A percentile compares a stretch with the other conserved stretches of the same genome.
Conservation (phyloP, 2,888 invertebrate species). For the Diarsia brunnea region DNA sequence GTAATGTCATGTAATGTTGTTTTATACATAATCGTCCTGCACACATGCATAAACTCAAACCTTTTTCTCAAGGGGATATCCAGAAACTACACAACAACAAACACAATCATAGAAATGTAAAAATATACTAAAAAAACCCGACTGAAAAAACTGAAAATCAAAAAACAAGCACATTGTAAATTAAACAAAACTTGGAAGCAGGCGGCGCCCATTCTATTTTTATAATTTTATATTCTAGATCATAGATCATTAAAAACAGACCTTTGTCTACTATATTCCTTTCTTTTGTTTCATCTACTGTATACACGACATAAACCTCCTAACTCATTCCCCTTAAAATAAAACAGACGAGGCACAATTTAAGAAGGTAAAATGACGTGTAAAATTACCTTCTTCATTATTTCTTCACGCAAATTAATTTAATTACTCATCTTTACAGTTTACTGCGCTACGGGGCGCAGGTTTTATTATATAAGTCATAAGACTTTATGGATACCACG, state of each 20-base stretch:
- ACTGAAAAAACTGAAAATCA: too few relatives aligned
- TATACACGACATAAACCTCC: constrained; percentile 2
- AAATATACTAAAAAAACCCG: too few relatives aligned
- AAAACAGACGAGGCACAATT: constrained; percentile 27
- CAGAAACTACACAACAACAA: neutral
- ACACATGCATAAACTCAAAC: neutral
- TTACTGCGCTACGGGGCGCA: constrained; percentile 22
- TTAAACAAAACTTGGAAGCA: too few relatives aligned
- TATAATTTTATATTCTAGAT: too few relatives aligned
- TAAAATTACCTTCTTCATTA: constrained; percentile 44
- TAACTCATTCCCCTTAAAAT: neutral
- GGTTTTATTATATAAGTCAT: constrained; percentile 47
- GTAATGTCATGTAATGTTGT: neutral
- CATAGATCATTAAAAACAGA: too few relatives aligned
- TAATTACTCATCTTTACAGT: constrained; percentile 50
- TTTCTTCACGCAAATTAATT: constrained; percentile 55
- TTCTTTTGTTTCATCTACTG: neutral
- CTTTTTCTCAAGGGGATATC: neutral
- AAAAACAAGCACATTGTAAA: too few relatives aligned
- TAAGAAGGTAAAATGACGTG: constrained; percentile 25
- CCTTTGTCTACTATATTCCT: neutral
- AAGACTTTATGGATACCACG: constrained; percentile 43
- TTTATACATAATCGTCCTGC: neutral
- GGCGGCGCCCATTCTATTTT: too few relatives aligned
- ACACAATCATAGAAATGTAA: neutral